phyloP scores from a whole-genome alignment of 2,113 vertebrate species.

The Poicephalus gulielmi region DNA sequence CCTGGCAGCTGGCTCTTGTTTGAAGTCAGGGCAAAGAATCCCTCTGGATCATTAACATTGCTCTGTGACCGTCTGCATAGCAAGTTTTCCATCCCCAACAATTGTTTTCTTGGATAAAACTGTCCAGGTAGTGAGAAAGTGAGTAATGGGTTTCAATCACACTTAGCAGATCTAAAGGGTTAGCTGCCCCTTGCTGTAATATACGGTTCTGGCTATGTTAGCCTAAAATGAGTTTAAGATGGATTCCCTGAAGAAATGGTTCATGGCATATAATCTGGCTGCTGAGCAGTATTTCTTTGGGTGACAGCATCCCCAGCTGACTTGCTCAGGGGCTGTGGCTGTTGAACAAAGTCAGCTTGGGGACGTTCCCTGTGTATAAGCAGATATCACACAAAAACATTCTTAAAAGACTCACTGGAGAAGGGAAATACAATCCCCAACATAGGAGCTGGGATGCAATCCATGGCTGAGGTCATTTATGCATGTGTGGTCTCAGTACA shows the following conservation, averaged over 20 bases:
- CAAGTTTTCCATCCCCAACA: background rate
- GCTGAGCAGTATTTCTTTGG: background rate
- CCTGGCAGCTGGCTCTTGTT: background rate
- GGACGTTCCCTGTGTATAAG: background rate
- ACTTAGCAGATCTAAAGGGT: constrained; percentile 21
- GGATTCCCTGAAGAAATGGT: background rate
- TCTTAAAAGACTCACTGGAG: background rate
- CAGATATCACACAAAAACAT: background rate
- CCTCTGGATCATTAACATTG: background rate
- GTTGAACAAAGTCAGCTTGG: background rate
- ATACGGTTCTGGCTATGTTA: background rate
- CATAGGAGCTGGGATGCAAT: background rate
- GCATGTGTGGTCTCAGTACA: accelerated
- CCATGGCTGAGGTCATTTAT: accelerated
- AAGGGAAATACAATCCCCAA: background rate
- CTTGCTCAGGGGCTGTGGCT: background rate
- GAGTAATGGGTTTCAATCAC: constrained; percentile 40
- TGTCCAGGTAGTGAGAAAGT: background rate
- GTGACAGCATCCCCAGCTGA: background rate
- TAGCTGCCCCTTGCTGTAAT: constrained; percentile 3
- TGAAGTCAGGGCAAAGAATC: background rate
- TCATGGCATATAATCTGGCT: background rate
- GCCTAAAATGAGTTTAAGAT: constrained; percentile 53
- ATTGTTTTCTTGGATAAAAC: constrained; percentile 26
- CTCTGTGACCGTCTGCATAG: background rate